Conservation (phyloP, 1,140 invertebrate genomes). For the Psix sp. region DNA sequence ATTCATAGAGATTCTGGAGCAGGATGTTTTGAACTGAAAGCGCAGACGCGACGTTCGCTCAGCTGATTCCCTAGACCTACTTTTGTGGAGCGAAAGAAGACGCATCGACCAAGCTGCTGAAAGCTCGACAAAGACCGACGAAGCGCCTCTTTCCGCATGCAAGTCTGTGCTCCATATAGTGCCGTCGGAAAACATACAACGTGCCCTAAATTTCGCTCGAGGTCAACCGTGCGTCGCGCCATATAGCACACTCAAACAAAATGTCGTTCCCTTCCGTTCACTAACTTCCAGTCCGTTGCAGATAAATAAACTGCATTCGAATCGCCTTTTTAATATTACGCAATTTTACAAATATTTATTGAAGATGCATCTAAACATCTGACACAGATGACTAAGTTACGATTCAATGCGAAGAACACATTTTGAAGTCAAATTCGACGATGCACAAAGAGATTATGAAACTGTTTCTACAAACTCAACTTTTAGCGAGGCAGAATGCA, state of each 20-base stretch:
- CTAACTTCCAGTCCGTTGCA: no score
- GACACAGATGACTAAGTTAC: no score
- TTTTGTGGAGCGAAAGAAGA: conserved; percentile 63
- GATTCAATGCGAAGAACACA: no score
- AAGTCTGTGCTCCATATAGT: conserved; percentile 29
- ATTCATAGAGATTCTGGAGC: conserved; percentile 26
- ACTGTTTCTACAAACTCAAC: no score
- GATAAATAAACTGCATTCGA: no score
- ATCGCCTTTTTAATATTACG: no score
- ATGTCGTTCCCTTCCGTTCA: conserved; percentile 9
- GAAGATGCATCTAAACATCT: no score
- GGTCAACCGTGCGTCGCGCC: conserved; percentile 41
- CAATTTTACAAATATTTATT: no score
- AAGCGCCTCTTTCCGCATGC: conserved; percentile 31
- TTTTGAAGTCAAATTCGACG: no score
- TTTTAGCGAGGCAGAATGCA: no score
- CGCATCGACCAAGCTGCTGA: conserved; percentile 26
- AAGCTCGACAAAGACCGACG: conserved; percentile 28
- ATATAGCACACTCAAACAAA: conserved; percentile 9
- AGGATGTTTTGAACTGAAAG: conserved; percentile 42
- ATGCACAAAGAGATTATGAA: no score
- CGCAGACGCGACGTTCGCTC: conserved; percentile 66
- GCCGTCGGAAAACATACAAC: conserved; percentile 50
- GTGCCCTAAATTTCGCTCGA: conserved; percentile 64
- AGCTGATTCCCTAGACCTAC: conserved; percentile 74